Evolutionary conservation across 2,888 invertebrate species (phyloP).

Genomic region (Rhingia rostrata): DNA sequence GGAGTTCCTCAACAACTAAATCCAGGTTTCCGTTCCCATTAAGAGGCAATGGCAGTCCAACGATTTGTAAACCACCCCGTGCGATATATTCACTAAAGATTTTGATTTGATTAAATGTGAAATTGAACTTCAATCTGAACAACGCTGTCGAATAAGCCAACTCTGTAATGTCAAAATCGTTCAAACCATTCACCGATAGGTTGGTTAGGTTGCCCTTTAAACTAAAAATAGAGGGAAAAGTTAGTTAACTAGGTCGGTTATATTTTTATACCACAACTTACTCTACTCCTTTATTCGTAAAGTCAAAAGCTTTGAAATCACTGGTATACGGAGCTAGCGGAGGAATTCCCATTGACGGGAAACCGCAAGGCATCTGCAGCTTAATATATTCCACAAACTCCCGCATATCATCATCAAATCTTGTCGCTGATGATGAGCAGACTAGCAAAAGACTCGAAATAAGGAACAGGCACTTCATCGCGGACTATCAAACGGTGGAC

Average conservation of each 20-base stretch:
- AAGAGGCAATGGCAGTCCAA: constrained; percentile 71
- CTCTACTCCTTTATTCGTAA: constrained; percentile 71
- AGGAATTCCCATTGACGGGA: constrained; percentile 77
- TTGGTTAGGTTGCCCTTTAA: constrained; percentile 77
- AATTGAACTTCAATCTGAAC: constrained; percentile 78
- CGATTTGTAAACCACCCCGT: constrained; percentile 67
- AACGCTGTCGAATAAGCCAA: constrained; percentile 77
- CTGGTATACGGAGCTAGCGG: constrained; percentile 78
- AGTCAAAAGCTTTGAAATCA: constrained; percentile 73
- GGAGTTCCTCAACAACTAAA: constrained; percentile 76
- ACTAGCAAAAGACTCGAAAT: constrained; percentile 35
- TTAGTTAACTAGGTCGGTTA: neutral
- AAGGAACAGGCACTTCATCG: constrained; percentile 30
- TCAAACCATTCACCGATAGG: constrained; percentile 77
- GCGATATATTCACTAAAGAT: constrained; percentile 77
- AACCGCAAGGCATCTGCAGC: constrained; percentile 80
- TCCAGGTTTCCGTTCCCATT: constrained; percentile 77
- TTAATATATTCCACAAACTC: constrained; percentile 79
- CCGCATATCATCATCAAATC: constrained; percentile 79
- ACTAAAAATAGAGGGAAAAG: constrained; percentile 54
- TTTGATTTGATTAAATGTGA: constrained; percentile 77
- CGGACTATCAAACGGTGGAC: neutral
- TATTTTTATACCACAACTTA: constrained; percentile 61
- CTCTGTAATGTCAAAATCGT: constrained; percentile 77
- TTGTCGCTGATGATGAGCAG: constrained; percentile 50